Base-by-base conservation (phyloP, 1,140 invertebrate genomes). In the Lasaia peninsularis region DNA sequence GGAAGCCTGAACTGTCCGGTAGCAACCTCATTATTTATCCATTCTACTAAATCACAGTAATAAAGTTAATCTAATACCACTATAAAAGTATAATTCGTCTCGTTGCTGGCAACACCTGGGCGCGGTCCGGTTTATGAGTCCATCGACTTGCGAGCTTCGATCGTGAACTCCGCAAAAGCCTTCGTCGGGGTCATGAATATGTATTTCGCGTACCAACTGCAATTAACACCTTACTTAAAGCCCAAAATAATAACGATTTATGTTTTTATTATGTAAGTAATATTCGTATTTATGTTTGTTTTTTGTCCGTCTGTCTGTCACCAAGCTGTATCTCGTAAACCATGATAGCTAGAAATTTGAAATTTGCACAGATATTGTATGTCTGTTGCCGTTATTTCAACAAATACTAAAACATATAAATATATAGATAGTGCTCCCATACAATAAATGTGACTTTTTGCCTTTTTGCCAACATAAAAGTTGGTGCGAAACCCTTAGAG, bases 111-210 rank as follows among this genome's bases (percentile, higher is more conserved):
- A 63, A 63, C 66, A 75, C 64, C 71, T 72, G 71, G 67, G 67
- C 35, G 67, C 62, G 65, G 62, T 58, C 60, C 65, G 63, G 69
- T 78, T 78, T 73, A 75, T 63, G 69, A 60, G 61, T 58, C 55
- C 73, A 57, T 61, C 63, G 71, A 74, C 71, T 69, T 65, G 54
- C 60, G 56, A 50, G 48, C 51, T 62, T 56, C 51, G 56, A 62
- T 61, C 63, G 66, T 69, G 65, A 68, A 53, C 52, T 37, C 21
- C 54, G 56, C 44, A 52, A 49, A 61, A 53, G 52, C 54, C 56
- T 60, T 60, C 57, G 32, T 55, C 28, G 9, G 7, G 40, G 40
- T 48, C 33, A 53, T 65, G 57, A 54, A 62, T 33, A 53, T 40
- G 50, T 44, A 59, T 52, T 40, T 28, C 18, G 40, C 18, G 44